phyloP scores from a whole-genome alignment of 2,113 vertebrate genomes.

The Larimichthys crocea region DNA sequence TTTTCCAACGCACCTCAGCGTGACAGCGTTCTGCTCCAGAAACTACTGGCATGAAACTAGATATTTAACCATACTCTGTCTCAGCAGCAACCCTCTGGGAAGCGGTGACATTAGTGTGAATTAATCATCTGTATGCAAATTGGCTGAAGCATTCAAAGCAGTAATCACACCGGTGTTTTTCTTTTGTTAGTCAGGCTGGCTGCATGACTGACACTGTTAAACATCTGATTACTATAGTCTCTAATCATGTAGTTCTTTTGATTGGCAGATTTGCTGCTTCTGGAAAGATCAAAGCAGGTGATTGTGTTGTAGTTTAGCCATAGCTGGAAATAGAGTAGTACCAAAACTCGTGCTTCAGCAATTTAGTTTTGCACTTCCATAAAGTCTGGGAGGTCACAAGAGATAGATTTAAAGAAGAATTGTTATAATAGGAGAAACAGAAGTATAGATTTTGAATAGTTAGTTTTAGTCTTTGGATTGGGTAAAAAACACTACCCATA shows the following conservation, averaged over 20 bases:
- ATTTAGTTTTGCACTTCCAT: neutral
- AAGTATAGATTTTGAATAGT: neutral
- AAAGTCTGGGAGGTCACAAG: neutral
- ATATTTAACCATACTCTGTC: conserved; percentile 15
- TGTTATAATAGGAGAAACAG: neutral
- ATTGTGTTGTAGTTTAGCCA: neutral
- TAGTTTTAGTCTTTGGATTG: neutral
- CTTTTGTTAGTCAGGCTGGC: conserved; percentile 41
- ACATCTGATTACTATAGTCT: conserved; percentile 35
- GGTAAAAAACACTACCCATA: neutral
- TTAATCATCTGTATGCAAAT: conserved; percentile 66
- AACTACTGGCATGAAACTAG: neutral
- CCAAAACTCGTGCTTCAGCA: neutral
- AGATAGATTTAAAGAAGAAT: neutral
- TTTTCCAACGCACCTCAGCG: neutral
- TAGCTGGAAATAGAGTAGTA: neutral
- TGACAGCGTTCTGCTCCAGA: neutral
- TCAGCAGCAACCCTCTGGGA: conserved; percentile 26
- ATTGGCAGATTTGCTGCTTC: conserved; percentile 15
- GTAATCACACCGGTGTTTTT: conserved; percentile 45
- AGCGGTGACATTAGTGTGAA: conserved; percentile 32
- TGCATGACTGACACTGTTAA: conserved; percentile 35
- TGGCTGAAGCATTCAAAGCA: conserved; percentile 29
- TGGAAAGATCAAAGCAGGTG: conserved; percentile 5
- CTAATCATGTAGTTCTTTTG: conserved; percentile 21